Base-by-base conservation (phyloP, 2,797 vertebrate genomes). In the Trachops cirrhosus region DNA sequence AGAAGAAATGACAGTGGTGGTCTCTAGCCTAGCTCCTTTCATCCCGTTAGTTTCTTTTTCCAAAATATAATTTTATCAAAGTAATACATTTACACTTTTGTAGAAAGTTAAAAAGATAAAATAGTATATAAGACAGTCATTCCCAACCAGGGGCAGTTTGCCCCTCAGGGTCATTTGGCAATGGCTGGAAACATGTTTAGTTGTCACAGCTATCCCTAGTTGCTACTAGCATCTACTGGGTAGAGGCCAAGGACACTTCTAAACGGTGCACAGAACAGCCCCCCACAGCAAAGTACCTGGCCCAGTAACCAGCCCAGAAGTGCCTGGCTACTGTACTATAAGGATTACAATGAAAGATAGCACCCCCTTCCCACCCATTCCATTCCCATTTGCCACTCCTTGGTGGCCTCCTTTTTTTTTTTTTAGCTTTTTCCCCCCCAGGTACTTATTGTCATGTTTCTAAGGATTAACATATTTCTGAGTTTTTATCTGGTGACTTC, bases 381-480 rank as follows among this genome's bases (percentile, higher is more conserved):
- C 48, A 77, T 75, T 75, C 29, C 5, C n/a, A 41, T 3, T 52
- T 80, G 16, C 29, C 6, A 62, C 29, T 57, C 16, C 50, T 89
- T 5, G 5, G 57, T 77, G 50, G n/a, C 3, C 78, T 75, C 9
- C 26, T 70, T 70, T 80, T 48, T 21, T 46, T 46, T 64, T 41
- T 80, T 48, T 74, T 6, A 83, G 68, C 24, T 84, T 4, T 73
- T 86, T 54, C 26, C 37, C 79, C 89, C 82, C 67, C n/a, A 70
- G 14, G 59, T 68, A 37, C 24, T 62, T 73, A 70, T 21, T 59
- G 3, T 48, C 19, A 52, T 57, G 54, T 89, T 94, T 91, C 50
- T 86, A 91, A 64, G 79, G 77, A 90, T 84, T 34, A 91, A 75
- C 21, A 50, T 73, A 32, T 82, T 95, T 96, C 57, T 84, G 78